Conservation (phyloP, 2,888 invertebrate species). For the Endomychus coccineus region DNA sequence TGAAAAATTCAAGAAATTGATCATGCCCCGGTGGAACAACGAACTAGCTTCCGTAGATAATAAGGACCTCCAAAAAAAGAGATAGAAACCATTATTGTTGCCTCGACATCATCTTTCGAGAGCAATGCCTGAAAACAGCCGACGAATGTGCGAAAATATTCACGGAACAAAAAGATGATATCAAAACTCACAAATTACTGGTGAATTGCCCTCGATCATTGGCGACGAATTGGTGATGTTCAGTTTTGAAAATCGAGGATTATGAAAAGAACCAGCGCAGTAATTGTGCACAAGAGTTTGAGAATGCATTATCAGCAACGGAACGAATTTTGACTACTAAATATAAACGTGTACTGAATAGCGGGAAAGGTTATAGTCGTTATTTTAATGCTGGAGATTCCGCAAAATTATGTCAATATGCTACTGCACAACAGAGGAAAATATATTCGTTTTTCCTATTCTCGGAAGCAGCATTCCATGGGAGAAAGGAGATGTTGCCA, state of each 20-base stretch:
- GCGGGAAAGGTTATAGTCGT: slow-evolving; percentile 26
- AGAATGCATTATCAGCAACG: slow-evolving; percentile 1
- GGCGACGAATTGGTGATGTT: slow-evolving; percentile 13
- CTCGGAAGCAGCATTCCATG: slow-evolving; percentile 25
- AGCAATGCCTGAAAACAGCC: slow-evolving; percentile 16
- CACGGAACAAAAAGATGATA: slow-evolving; percentile 14
- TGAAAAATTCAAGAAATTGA: no score
- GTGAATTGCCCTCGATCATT: slow-evolving; percentile 8
- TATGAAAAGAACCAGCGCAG: slow-evolving; percentile 9
- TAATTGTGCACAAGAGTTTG: slow-evolving; percentile 4
- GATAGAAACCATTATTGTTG: no score
- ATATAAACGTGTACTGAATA: slow-evolving; percentile 25
- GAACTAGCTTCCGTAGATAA: no score
- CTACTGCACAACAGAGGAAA: slow-evolving; percentile 23
- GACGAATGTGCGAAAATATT: slow-evolving; percentile 15
- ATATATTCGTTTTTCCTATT: slow-evolving; percentile 27
- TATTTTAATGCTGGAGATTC: slow-evolving; percentile 25
- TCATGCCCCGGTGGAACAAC: no score
- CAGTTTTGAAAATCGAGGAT: slow-evolving; percentile 15
- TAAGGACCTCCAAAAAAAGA: no score
- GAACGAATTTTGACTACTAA: slow-evolving; percentile 15
- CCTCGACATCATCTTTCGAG: slow-evolving; percentile 17
- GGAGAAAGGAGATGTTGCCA: slow-evolving; percentile 28
- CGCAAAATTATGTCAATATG: slow-evolving; percentile 23
- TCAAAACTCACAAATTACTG: slow-evolving; percentile 15